Evolutionary conservation across 2,797 vertebrate species (phyloP).

Genomic region (Pagetopsis macropterus): DNA sequence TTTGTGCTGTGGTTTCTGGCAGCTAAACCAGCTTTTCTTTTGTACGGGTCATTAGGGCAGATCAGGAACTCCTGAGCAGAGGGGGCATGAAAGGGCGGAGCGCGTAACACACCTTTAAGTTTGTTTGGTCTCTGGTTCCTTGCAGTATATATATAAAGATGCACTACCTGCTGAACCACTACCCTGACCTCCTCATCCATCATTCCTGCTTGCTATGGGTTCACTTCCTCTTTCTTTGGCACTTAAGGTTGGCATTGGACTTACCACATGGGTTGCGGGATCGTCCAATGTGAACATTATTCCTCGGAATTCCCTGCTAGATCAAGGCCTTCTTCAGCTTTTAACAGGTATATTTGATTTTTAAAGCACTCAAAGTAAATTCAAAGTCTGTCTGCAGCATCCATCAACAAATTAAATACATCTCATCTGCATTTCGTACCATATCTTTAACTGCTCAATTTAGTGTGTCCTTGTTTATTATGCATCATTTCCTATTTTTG

Average conservation of each 20-base stretch:
- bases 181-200: too few relatives aligned
- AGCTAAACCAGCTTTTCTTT: too few relatives aligned
- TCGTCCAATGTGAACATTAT: neutral
- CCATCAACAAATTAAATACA: neutral
- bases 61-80: too few relatives aligned
- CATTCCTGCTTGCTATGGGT: neutral
- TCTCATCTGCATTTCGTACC: neutral
- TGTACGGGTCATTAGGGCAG: too few relatives aligned
- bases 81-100: too few relatives aligned
- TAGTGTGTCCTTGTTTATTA: constrained; percentile 21
- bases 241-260: neutral
- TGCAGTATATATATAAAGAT: neutral
- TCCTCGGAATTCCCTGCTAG: neutral
- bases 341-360: neutral
- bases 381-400: neutral
- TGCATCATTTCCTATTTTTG: neutral
- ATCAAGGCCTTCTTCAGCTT: neutral
- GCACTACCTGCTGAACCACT: neutral
- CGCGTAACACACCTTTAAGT: too few relatives aligned
- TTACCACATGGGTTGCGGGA: neutral
- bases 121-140: neutral
- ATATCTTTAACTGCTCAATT: neutral
- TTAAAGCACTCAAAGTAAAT: neutral
- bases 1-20: too few relatives aligned
- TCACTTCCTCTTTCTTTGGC: too few relatives aligned